Conservation (phyloP, 1,140 invertebrate species). For the Drosophila sturtevanti region DNA sequence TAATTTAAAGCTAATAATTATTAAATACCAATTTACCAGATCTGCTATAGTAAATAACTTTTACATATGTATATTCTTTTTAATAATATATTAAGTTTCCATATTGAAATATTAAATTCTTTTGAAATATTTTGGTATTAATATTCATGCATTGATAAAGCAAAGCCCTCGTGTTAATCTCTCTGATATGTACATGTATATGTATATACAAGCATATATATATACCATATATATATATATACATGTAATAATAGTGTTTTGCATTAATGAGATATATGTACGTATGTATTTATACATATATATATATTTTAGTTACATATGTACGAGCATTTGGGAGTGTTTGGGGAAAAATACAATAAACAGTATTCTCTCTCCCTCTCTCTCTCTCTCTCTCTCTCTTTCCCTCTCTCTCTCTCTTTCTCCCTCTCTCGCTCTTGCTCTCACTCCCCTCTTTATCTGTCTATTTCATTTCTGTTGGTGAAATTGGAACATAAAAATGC, state of each 20-base stretch:
- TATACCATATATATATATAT: not conserved
- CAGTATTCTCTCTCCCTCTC: too few relatives aligned
- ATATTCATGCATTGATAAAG: not conserved
- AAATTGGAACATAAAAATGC: constrained; percentile 36
- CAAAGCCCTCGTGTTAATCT: not conserved
- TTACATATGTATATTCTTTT: not conserved
- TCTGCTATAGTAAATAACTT: not conserved
- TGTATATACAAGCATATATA: too few relatives aligned
- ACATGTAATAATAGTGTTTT: not conserved
- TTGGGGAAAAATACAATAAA: not conserved
- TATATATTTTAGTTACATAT: not conserved
- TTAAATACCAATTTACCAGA: not conserved
- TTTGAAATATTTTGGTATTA: not conserved
- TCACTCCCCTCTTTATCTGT: too few relatives aligned
- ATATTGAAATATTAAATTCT: not conserved
- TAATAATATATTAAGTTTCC: not conserved
- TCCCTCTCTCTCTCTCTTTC: constrained; percentile 1
- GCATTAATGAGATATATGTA: not conserved
- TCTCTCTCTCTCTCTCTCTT: too few relatives aligned
- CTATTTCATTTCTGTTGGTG: not conserved
- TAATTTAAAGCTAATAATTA: too few relatives aligned
- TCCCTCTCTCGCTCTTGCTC: not conserved
- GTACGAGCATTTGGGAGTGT: not conserved
- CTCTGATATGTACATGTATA: not conserved
- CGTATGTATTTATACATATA: not conserved